Percentiles rank a stretch among this genome's conserved stretches.
Conservation (phyloP, 64 coral and sea anemone genomes). For the Montipora efflorescens region DNA sequence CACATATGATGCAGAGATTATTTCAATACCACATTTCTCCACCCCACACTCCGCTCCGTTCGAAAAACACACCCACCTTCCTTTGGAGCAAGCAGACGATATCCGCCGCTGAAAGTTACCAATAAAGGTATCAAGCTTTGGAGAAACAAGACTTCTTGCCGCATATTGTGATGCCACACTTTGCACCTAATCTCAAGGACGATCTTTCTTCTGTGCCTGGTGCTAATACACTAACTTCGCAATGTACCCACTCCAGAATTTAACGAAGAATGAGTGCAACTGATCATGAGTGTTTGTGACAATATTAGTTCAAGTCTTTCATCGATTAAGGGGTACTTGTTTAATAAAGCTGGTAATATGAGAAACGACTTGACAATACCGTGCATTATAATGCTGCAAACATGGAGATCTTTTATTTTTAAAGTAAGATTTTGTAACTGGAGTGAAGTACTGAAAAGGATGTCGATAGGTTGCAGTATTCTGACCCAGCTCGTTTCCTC, state of each 20-base stretch:
- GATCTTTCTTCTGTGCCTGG: neutral
- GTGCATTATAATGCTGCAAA: neutral
- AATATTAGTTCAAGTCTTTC: neutral
- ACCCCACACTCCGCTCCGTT: too few species aligned
- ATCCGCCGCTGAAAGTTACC: neutral
- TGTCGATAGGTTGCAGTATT: neutral
- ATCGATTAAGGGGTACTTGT: neutral
- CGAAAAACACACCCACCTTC: neutral
- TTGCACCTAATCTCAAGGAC: too few species aligned
- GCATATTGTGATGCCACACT: neutral
- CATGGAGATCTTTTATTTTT: neutral
- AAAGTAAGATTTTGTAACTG: neutral
- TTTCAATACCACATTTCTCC: too few species aligned
- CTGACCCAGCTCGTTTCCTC: too few species aligned
- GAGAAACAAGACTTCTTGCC: neutral
- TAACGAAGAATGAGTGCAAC: neutral
- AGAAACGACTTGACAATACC: neutral
- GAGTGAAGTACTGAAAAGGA: neutral
- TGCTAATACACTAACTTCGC: neutral
- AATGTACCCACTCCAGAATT: neutral
- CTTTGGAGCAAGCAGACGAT: neutral
- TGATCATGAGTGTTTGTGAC: neutral
- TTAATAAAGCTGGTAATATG: constrained; percentile 3
- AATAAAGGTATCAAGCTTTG: neutral
- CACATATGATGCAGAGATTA: too few species aligned